These are phyloP conservation scores for Bhutanitis thaidina DNA, from an alignment of 2,888 invertebrate genomes.

Conservation along the genomic window DNA sequence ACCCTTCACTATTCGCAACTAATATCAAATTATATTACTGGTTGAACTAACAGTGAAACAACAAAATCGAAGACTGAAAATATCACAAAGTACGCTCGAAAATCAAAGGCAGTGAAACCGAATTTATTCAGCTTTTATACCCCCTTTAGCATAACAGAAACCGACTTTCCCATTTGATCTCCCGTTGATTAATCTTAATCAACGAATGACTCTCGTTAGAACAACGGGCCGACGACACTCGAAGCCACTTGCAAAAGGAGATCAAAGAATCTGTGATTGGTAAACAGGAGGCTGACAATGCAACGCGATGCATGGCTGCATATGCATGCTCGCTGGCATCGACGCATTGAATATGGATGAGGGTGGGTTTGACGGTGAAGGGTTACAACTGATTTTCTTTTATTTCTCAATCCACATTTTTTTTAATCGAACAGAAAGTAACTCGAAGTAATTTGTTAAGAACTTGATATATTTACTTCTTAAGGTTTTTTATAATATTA, in stretches of 20 bases:
- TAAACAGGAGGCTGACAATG: constrained; percentile 10
- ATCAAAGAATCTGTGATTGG: constrained; percentile 18
- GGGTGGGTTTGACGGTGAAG: background rate
- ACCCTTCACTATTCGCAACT: too few species aligned
- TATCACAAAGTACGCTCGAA: too few species aligned
- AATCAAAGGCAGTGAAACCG: background rate
- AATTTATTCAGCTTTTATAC: background rate
- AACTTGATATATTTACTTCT: too few species aligned
- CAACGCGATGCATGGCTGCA: constrained; percentile 26
- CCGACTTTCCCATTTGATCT: constrained; percentile 11
- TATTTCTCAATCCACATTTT: too few species aligned
- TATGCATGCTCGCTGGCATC: constrained; percentile 26
- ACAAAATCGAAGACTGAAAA: too few species aligned
- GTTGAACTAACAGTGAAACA: too few species aligned
- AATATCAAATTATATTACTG: too few species aligned
- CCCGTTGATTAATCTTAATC: constrained; percentile 18
- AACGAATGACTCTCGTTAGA: constrained; percentile 2
- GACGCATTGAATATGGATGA: constrained; percentile 20
- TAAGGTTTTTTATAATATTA: too few species aligned
- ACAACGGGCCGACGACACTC: constrained; percentile 3
- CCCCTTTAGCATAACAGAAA: background rate
- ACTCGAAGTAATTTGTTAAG: too few species aligned
- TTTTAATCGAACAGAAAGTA: too few species aligned
- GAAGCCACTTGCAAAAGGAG: constrained; percentile 18
- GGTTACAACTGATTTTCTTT: constrained; percentile 2